Evolutionary conservation across 2,113 vertebrate genomes (phyloP), one percentile per base, ranked within the genome.

Genomic region (Chunga burmeisteri): DNA sequence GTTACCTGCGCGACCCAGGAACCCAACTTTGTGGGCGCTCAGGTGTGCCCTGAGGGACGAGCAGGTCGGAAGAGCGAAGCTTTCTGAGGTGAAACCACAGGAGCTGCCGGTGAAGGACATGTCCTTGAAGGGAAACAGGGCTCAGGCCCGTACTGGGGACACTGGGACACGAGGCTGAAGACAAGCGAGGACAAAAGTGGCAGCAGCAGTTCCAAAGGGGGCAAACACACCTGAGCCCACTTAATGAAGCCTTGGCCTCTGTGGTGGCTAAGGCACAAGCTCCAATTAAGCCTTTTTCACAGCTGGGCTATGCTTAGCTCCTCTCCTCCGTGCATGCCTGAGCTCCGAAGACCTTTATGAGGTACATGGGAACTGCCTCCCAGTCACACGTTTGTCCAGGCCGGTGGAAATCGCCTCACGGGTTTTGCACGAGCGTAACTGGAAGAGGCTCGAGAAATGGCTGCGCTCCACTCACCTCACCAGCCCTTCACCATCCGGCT

Each of bases 231-330:
- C 30, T 7, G 12, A 34, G 68, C 23, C 30, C 25, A 15, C 17
- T 27, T 10, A 11, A 9, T 5, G 50, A 19, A 44, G 21, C 44
- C 13, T 29, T 1, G 5, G 47, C 47, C 47, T 59, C 32, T 34
- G 38, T 3, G 25, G 52, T 59, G n/a, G 16, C 38, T 17, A 2
- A 68, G 63, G 40, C 40, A 40, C 17, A 10, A 36, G 38, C 61
- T 49, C 47, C 66, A 32, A 0, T 34, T 40, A 19, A 36, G 66
- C 11, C 61, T 49, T 74, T 63, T 71, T 47, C 19, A 13, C 32
- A 20, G 61, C 42, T 2, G 6, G 19, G 49, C 13, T 0, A 0
- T 8, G 4, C 23, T 25, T 7, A 9, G 13, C 1, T 4, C 19
- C 12, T 21, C 53, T 85, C 30, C 65, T 56, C 44, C 32, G 1